Evolutionary conservation across 1,140 invertebrate genomes (phyloP).

Genomic region (Cydia pomonella): DNA sequence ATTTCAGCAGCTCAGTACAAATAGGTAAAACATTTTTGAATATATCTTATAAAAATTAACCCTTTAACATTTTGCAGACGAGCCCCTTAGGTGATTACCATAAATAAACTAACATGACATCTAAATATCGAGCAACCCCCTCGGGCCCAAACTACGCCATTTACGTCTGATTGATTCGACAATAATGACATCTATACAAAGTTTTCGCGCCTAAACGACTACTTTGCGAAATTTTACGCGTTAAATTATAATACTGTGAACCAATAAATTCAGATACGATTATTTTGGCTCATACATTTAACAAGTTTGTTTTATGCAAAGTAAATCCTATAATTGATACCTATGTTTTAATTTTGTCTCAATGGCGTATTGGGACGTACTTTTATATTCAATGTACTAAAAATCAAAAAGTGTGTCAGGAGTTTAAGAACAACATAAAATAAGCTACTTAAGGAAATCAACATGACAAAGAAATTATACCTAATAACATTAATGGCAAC

Average conservation of each 20-base stretch:
- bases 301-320: conserved; percentile 41
- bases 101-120: conserved; percentile 58
- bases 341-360: conserved; percentile 13
- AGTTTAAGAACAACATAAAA: too few relatives aligned
- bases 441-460: too few relatives aligned
- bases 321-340: conserved; percentile 35
- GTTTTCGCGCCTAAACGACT: conserved; percentile 57
- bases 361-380: too few relatives aligned
- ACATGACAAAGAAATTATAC: too few relatives aligned
- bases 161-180: conserved; percentile 63
- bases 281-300: conserved; percentile 60
- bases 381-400: background rate
- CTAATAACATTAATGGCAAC: too few relatives aligned
- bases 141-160: conserved; percentile 51
- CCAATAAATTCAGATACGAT: conserved; percentile 68
- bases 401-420: too few relatives aligned
- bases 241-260: conserved; percentile 54
- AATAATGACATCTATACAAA: conserved; percentile 62
- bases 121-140: conserved; percentile 47
- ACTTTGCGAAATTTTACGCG: conserved; percentile 64
- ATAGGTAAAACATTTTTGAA: too few relatives aligned
- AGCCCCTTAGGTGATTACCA: conserved; percentile 52
- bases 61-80: background rate
- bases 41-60: conserved; percentile 10
- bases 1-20: too few relatives aligned